Percentiles rank a stretch among this genome's conserved stretches.
phyloP scores from a whole-genome alignment of 1,140 invertebrate species.

The Tyrophagus putrescentiae region DNA sequence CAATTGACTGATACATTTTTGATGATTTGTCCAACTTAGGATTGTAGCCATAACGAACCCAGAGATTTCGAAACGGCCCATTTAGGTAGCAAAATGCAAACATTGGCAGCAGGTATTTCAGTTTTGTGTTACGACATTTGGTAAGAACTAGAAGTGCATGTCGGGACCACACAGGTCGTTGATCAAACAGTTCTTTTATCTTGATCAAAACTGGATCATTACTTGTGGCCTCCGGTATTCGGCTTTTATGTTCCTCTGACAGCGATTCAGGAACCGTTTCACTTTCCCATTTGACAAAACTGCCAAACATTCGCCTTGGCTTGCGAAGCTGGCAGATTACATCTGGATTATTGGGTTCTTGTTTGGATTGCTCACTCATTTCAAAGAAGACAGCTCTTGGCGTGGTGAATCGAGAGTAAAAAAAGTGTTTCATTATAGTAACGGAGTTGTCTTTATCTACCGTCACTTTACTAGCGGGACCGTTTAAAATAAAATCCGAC shows the following conservation, averaged over 20 bases:
- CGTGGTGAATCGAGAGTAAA: slow-evolving; percentile 7
- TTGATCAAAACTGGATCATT: neutral
- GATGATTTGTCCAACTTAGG: slow-evolving; percentile 32
- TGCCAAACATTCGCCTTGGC: neutral
- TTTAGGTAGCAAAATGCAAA: slow-evolving; percentile 65
- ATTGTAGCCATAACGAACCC: slow-evolving; percentile 36
- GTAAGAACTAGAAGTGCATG: slow-evolving; percentile 48
- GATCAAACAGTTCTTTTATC: slow-evolving; percentile 41
- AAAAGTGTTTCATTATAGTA: slow-evolving; percentile 8
- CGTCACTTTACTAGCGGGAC: neutral
- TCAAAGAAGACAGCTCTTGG: neutral
- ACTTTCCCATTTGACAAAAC: slow-evolving; percentile 18
- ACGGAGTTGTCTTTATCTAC: neutral
- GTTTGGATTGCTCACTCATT: slow-evolving; percentile 1
- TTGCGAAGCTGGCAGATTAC: slow-evolving; percentile 19
- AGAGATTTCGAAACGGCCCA: slow-evolving; percentile 51
- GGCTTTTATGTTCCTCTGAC: neutral
- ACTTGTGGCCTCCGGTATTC: neutral
- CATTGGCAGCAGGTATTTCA: slow-evolving; percentile 63
- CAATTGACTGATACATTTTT: slow-evolving; percentile 35
- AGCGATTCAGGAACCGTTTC: slow-evolving; percentile 12
- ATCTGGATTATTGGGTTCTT: neutral
- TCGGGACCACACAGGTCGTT: slow-evolving; percentile 69
- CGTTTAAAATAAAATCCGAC: slow-evolving; percentile 15
- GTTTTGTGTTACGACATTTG: slow-evolving; percentile 40